A percentile compares a stretch with the other conserved stretches of the same genome.
Evolutionary conservation across 2,888 invertebrate species (phyloP).

Genomic region (Harpalus rubripes): DNA sequence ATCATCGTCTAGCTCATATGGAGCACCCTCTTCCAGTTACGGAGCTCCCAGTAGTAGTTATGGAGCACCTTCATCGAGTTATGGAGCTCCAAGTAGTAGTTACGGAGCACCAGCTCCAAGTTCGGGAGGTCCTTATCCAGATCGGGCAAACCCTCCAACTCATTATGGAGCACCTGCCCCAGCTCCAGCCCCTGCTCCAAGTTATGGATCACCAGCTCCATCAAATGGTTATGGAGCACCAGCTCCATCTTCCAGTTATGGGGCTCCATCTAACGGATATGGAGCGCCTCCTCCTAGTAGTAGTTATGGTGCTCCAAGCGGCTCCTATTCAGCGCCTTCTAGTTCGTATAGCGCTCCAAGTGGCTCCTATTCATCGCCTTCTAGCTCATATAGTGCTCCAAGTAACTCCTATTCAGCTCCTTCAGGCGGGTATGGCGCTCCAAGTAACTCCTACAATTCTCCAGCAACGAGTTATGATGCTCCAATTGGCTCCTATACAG

Average conservation of each 20-base stretch:
- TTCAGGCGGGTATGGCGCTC: slow-evolving; percentile 32
- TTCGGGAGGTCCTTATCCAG: slow-evolving; percentile 48
- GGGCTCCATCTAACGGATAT: slow-evolving; percentile 6
- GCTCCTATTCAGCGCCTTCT: neutral
- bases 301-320: slow-evolving; percentile 11
- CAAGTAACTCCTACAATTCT: slow-evolving; percentile 22
- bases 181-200: slow-evolving; percentile 15
- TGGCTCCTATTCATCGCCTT: neutral
- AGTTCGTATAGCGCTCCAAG: slow-evolving; percentile 33
- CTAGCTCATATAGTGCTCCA: slow-evolving; percentile 43
- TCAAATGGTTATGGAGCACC: slow-evolving; percentile 37
- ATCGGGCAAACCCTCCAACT: slow-evolving; percentile 18
- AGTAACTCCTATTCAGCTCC: slow-evolving; percentile 53
- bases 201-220: slow-evolving; percentile 49
- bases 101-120: slow-evolving; percentile 43
- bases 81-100: slow-evolving; percentile 35
- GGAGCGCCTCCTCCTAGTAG: slow-evolving; percentile 39
- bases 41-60: slow-evolving; percentile 36
- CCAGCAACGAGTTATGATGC: slow-evolving; percentile 48
- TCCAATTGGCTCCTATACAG: slow-evolving; percentile 39
- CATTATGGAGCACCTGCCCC: slow-evolving; percentile 51
- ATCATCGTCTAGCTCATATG: slow-evolving; percentile 31
- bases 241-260: slow-evolving; percentile 16
- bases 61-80: slow-evolving; percentile 48
- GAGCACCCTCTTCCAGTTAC: slow-evolving; percentile 42